Percentiles rank a stretch among this genome's conserved stretches.
Evolutionary conservation across 1,140 invertebrate genomes (phyloP).

Genomic region (Thaumatotibia leucotreta): DNA sequence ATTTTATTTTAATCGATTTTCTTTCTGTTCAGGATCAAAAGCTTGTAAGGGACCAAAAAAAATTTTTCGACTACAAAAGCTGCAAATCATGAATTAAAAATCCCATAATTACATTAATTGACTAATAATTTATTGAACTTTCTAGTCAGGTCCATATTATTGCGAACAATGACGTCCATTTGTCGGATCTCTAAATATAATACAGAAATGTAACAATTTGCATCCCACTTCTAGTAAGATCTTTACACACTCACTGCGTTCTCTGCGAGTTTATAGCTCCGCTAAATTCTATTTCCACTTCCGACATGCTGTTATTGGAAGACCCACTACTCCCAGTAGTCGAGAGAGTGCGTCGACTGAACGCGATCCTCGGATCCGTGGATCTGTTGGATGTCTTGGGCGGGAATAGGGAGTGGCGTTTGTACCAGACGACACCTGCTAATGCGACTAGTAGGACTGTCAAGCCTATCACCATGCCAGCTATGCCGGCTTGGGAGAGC

Average conservation of each 20-base stretch:
- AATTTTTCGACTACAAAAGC: too few species aligned
- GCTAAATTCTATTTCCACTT: not conserved
- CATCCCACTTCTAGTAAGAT: not conserved
- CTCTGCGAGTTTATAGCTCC: not conserved
- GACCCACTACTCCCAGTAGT: too few species aligned
- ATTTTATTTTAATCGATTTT: too few species aligned
- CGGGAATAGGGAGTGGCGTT: conserved; percentile 22
- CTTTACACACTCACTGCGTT: not conserved
- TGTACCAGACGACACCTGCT: conserved; percentile 34
- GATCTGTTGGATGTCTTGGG: conserved; percentile 16
- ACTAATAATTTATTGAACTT: too few species aligned
- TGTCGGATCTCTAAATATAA: too few species aligned
- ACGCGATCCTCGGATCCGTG: not conserved
- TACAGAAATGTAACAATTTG: not conserved
- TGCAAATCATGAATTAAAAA: too few species aligned
- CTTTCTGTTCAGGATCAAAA: too few species aligned
- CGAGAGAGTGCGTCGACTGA: not conserved
- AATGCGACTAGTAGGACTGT: conserved; percentile 28
- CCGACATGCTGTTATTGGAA: not conserved
- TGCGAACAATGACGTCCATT: too few species aligned
- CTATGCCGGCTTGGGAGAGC: conserved; percentile 36
- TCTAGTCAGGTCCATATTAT: too few species aligned
- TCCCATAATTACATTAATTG: too few species aligned
- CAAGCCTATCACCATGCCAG: conserved; percentile 42
- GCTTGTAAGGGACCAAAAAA: too few species aligned